Conservation (phyloP, 2,888 invertebrate genomes). For the Malthinus flaveolus region DNA sequence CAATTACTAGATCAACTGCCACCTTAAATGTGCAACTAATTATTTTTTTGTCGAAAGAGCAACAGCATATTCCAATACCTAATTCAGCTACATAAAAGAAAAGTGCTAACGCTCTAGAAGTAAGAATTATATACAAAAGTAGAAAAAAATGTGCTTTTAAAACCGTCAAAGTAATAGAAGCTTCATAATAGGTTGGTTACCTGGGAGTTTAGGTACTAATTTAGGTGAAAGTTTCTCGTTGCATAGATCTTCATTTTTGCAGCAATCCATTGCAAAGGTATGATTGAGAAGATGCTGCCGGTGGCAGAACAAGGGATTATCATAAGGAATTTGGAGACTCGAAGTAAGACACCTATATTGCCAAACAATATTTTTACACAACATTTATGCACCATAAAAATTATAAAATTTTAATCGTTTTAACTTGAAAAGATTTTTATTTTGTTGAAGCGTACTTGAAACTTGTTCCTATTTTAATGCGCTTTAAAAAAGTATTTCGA, state of each 20-base stretch:
- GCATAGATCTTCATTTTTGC: conserved; percentile 75
- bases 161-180: conserved; percentile 6
- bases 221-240: conserved; percentile 71
- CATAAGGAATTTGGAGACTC: conserved; percentile 73
- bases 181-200: conserved; percentile 56
- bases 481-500: background rate
- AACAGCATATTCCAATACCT: conserved; percentile 12
- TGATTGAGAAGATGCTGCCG: conserved; percentile 74
- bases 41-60: conserved; percentile 2
- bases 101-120: conserved; percentile 16
- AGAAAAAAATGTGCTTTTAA: conserved; percentile 11
- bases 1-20: conserved; percentile 22
- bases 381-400: background rate
- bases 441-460: too few species aligned
- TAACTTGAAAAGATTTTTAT: conserved; percentile 54
- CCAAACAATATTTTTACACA: conserved; percentile 56
- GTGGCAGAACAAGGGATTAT: conserved; percentile 82
- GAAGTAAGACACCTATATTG: conserved; percentile 73
- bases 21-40: conserved; percentile 12
- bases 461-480: too few species aligned
- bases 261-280: conserved; percentile 80
- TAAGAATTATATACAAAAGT: conserved; percentile 33
- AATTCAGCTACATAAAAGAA: conserved; percentile 22
- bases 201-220: conserved; percentile 68
- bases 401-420: conserved; percentile 38